Evolutionary conservation across 2,113 vertebrate genomes (phyloP), one percentile per base, ranked within the genome.

Genomic region (Triplophysa siluroides): DNA sequence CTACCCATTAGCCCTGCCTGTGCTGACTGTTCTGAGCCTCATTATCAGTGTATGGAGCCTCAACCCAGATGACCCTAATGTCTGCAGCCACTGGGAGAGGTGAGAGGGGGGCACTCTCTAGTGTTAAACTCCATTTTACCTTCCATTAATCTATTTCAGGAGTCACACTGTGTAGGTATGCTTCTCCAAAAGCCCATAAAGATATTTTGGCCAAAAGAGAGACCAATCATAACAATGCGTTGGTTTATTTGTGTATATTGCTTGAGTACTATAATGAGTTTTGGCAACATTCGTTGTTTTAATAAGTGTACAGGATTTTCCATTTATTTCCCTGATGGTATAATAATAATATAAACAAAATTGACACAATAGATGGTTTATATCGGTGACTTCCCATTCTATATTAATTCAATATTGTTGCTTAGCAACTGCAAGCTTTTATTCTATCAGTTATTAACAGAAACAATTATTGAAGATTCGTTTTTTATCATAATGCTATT

Each of bases 61-160:
- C 86, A 99, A 99, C 84, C 98, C 98, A 0, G 97, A 99, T 83
- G 98, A 99, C 90, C 97, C 98, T 66, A 99, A 99, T 1, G 98
- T 99, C 86, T 99, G 98, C 90, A 99, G 98, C 89, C 98, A 99
- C 89, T 99, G 98, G 98, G 98, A 99, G 90, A 99, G 98, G 98
- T 99, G 92, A 93, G 52, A 60, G 11, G 62, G 19, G n/a, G 74
- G 19, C 45, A 65, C n/a, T 62, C 79, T 78, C 4, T 54, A 6
- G 79, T 75, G 79, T 10, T 64, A 23, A 26, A 41, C 47, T 64
- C 72, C 54, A 3, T 65, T 72, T 74, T 74, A 79, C 73, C 29
- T 79, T 79, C 78, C 72, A 38, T 80, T 83, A 65, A 80, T 70
- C 71, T 10, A 71, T 14, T 72, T 50, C 19, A n/a, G 82, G 66